Base-by-base conservation (phyloP, 2,797 vertebrate species). In the Hephaestus fuliginosus region DNA sequence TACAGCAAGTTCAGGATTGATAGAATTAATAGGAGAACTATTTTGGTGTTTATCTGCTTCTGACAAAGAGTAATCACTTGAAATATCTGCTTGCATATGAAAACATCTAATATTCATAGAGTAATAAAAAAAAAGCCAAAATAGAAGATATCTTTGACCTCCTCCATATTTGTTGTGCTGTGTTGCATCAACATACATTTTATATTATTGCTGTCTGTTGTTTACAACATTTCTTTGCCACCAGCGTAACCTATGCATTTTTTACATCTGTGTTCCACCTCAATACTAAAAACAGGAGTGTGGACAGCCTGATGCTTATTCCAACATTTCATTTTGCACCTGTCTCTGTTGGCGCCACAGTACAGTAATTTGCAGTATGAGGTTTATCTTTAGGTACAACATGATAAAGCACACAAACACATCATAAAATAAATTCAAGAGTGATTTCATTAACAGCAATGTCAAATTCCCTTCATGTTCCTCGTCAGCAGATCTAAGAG, bases 81-180 rank as follows among this genome's bases (percentile, higher is more conserved):
- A 30, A 43, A 39, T 66, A 11, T 68, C 14, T 68, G 15, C 64
- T 18, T 69, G 15, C 66, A 28, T 49, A 36, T 58, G 60, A 36
- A 56, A 13, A 71, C 61, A 80, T 72, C 43, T 18, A 70, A 64
- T 67, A 80, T 67, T 71, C 44, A 82, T 41, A 9, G 3, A 74
- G 39, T 28, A 64, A 48, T 68, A 67, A 56, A 65, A 55, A 36
- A 46, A 52, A 64, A 44, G 64, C 7, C 30, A 2, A 30, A 30
- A 30, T 30, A 72, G 5, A 61, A 44, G 8, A 78, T 63, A 7
- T 65, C 6, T 56, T 60, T 5, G 11, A 58, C 56, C 63, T 68
- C 20, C 8, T 71, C 46, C 39, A n/a, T 52, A 71, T 79, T 63
- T 61, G 22, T 55, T 25, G 22, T 53, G 44, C 12, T 44, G 20